Base-by-base conservation (phyloP, 2,888 invertebrate species). In the Acleris literana region DNA sequence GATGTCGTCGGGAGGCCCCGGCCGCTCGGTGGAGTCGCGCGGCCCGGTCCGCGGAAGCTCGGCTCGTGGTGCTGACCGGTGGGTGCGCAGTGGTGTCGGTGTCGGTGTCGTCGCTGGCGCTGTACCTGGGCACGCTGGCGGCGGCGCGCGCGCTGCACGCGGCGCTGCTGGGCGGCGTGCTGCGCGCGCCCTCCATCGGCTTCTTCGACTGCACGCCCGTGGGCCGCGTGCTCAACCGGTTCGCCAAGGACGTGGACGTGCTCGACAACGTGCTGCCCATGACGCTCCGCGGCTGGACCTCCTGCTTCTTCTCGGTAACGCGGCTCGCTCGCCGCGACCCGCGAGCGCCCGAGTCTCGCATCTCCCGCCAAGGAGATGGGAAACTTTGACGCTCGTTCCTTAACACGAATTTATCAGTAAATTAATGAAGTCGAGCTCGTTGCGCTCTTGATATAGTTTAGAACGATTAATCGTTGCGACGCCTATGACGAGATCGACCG, bases 171-270 rank as follows among this genome's bases (percentile, higher is more conserved):
- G 84, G 81, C 74, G 94, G 94, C 81, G 94, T 96, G 80, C 87
- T 97, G 78, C 93, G 94, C 82, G 94, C 94, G 75, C 95, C 96
- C 67, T 89, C 94, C 87, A 93, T 94, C 81, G 94, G 94, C 82
- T 96, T 96, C 93, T 96, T 95, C 93, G 96, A 97, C 90, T 95
- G 96, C 76, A 97, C 96, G 78, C 96, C 97, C 70, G 93, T 95
- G 72, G 96, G 97, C 85, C 93, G 97, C 83, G 94, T 96, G 83
- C 94, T 96, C 87, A 96, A 96, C 93, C 94, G 96, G 74, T 96
- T 96, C 93, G 94, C 95, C 84, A 96, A 95, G 93, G 96, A 96
- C 86, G 89, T 96, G 74, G 95, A 96, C 84, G 93, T 94, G 78
- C 87, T 96, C 86, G 96, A 96, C 93, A 95, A 94, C 84, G 93